Percentiles rank a stretch among this genome's conserved stretches.
These are phyloP conservation scores for Panulirus ornatus DNA, from an alignment of 1,140 invertebrate genomes.

Conservation along the genomic window DNA sequence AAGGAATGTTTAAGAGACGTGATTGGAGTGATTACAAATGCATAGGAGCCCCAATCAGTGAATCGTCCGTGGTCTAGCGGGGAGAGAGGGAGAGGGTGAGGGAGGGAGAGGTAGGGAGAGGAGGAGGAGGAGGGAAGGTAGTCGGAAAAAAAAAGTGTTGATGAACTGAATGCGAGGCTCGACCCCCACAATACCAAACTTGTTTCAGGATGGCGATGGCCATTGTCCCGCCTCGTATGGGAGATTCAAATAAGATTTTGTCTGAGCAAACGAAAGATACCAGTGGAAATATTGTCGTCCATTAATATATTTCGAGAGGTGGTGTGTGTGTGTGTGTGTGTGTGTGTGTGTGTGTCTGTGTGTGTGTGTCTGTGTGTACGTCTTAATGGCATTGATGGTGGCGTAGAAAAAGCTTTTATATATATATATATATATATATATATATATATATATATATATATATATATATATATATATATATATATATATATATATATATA, in stretches of 20 bases:
- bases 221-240: slow-evolving; percentile 39
- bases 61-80: slow-evolving; percentile 42
- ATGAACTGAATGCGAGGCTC: slow-evolving; percentile 55
- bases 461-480: too few species aligned
- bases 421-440: too few species aligned
- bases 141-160: slow-evolving; percentile 58
- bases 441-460: too few species aligned
- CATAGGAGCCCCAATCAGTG: slow-evolving; percentile 47
- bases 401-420: too few species aligned
- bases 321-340: too few species aligned
- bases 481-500: too few species aligned
- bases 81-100: background rate
- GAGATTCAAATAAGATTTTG: slow-evolving; percentile 67
- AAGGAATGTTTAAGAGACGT: slow-evolving; percentile 66
- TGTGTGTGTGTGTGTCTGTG: too few species aligned
- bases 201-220: slow-evolving; percentile 50
- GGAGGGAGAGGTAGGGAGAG: slow-evolving; percentile 9
- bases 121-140: too few species aligned
- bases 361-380: too few species aligned
- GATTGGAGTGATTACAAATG: slow-evolving; percentile 61
- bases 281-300: background rate
- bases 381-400: too few species aligned
- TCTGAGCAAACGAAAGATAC: background rate
- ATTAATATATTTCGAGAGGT: too few species aligned
- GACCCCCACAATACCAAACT: slow-evolving; percentile 54